Evolutionary conservation across 2,888 invertebrate species (phyloP).

Genomic region (Cantharis rufa): DNA sequence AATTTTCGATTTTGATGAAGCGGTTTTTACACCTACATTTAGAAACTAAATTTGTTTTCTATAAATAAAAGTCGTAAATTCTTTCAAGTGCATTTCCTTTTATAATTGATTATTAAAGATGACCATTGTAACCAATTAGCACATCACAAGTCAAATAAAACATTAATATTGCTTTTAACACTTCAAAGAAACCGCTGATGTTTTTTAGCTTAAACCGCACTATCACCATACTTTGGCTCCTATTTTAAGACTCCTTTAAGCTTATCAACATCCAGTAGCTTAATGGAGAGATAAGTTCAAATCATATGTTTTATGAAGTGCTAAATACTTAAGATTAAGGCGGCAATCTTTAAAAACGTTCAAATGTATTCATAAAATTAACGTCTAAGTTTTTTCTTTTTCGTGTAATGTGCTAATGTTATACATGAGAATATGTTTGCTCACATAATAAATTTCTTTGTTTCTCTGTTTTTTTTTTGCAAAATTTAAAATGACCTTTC

Average conservation of each 20-base stretch:
- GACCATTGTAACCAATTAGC: conserved; percentile 46
- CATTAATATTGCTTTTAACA: conserved; percentile 53
- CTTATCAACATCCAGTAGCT: conserved; percentile 41
- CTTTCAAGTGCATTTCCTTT: conserved; percentile 16
- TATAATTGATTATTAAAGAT: conserved; percentile 32
- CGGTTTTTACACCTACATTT: not conserved
- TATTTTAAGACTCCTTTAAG: conserved; percentile 35
- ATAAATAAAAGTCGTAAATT: conserved; percentile 4
- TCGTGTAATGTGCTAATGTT: not conserved
- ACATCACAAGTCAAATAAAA: conserved; percentile 50
- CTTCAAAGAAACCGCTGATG: conserved; percentile 39
- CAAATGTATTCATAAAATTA: conserved; percentile 5
- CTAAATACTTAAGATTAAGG: conserved; percentile 51
- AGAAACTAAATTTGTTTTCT: not conserved
- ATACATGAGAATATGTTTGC: not conserved
- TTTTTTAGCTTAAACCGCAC: conserved; percentile 35
- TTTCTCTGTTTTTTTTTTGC: not conserved
- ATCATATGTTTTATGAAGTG: conserved; percentile 54
- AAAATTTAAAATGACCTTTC: not conserved
- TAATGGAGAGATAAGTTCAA: conserved; percentile 54
- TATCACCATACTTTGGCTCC: conserved; percentile 41
- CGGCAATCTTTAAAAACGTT: conserved; percentile 33
- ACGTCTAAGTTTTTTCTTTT: not conserved
- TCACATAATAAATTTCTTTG: not conserved
- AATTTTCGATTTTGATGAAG: conserved; percentile 30